Evolutionary conservation across 2,113 vertebrate species (phyloP), one percentile per base, ranked within the genome.

Genomic region (Tautogolabrus adspersus): DNA sequence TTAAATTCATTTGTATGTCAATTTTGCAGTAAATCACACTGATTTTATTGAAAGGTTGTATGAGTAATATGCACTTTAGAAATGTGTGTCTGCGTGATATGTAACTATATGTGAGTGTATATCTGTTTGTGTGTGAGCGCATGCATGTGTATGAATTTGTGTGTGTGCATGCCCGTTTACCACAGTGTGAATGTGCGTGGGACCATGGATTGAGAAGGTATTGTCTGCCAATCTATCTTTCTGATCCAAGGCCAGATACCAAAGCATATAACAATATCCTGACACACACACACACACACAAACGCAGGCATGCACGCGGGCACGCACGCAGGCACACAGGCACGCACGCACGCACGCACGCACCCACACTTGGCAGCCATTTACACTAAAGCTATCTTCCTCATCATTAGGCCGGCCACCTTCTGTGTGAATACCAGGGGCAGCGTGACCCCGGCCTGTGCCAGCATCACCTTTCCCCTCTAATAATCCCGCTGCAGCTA

Each of bases 331-430:
- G 56, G 16, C 46, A 46, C 34, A 59, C 52, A 72, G 54, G 21
- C 58, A 68, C 51, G 52, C 42, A 26, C 10, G 6, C 38, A 40
- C 38, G 6, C 38, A 42, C 40, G 1, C 40, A 9, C 2, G 8
- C 11, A 9, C 40, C 5, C 9, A 49, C 40, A 51, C 61, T 86
- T 89, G 92, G 80, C 87, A 82, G 71, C 71, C 87, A 84, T 84
- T 87, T 81, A 80, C 75, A 83, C 64, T 82, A 67, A 79, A 21
- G 73, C 79, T 63, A 81, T 89, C 84, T 83, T 90, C 83, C 79
- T 82, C 88, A 84, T 93, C 92, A 91, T 93, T 93, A 94, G 76
- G 68, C 75, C 52, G n/a, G 57, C 79, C 72, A 78, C 86, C 87
- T 74, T 82, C 78, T 82, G 88, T 74, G 88, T 88, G 78, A 73